Conservation (phyloP, 2,888 invertebrate species). For the Onchidella celtica region DNA sequence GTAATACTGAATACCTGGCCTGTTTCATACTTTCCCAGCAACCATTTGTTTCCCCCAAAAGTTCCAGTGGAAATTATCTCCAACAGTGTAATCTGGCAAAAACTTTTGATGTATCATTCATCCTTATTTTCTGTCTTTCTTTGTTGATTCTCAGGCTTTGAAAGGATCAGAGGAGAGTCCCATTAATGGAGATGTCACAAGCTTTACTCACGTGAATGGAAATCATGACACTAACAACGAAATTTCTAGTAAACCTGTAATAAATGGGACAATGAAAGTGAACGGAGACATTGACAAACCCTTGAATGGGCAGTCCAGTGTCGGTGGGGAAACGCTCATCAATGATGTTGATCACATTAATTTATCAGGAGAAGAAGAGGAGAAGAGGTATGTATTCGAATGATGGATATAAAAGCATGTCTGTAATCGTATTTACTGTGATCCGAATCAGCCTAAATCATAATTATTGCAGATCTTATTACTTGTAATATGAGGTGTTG, state of each 20-base stretch:
- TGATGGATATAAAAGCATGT: too few relatives aligned
- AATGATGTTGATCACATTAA: conserved; percentile 46
- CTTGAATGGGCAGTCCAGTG: conserved; percentile 15
- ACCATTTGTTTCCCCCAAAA: too few relatives aligned
- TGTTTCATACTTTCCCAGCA: too few relatives aligned
- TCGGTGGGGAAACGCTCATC: conserved; percentile 33
- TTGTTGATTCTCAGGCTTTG: not conserved
- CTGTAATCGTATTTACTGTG: too few relatives aligned
- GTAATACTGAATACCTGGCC: too few relatives aligned
- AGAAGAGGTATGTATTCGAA: conserved; percentile 41
- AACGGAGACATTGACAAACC: conserved; percentile 4
- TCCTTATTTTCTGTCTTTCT: not conserved
- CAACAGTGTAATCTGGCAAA: too few relatives aligned
- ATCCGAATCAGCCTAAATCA: too few relatives aligned
- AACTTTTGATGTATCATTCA: too few relatives aligned
- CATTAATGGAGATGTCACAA: conserved; percentile 31
- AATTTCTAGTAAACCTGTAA: not conserved
- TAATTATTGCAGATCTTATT: too few relatives aligned
- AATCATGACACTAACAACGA: conserved; percentile 19
- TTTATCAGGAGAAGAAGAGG: conserved; percentile 48
- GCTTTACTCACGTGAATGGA: conserved; percentile 37
- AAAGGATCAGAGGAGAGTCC: conserved; percentile 29
- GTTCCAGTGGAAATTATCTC: too few relatives aligned
- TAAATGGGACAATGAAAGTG: conserved; percentile 12
- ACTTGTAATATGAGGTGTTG: too few relatives aligned